Evolutionary conservation across 2,888 invertebrate species (phyloP), one percentile per base, ranked within the genome.

Genomic region (Acrobasis suavella): DNA sequence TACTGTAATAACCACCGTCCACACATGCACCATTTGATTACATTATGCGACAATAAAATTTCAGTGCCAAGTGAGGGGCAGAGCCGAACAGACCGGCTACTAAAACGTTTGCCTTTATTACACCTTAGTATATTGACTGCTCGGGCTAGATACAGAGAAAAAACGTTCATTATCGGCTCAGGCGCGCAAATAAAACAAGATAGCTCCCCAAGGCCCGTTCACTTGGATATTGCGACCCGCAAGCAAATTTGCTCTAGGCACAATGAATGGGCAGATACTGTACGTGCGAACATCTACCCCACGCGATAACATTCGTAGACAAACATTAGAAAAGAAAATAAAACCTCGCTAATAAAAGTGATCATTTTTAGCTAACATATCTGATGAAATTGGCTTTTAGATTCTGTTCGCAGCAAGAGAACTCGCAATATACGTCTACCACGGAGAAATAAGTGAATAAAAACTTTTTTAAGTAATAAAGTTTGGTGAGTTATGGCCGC

Each of bases 171-270:
- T 90, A 90, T 86, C 86, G 86, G 77, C 78, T 83, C 77, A 80
- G 77, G 80, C 72, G 85, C 70, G 80, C 84, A 89, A 89, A 89
- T 89, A 89, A 88, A 90, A 89, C 86, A 85, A 80, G 77, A 90
- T 88, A 73, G 86, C 80, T 84, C 91, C 89, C 89, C 70, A 71
- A 86, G 81, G 91, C 79, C 79, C 81, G 82, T 77, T 88, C 82
- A 73, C 82, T 82, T 81, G 85, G 86, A 88, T 91, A 91, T 91
- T 90, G 91, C 89, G 87, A 81, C 82, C 85, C 87, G 75, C 89
- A 88, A 90, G 89, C 89, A 91, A 89, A 91, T 91, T 90, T 89
- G 84, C 86, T 87, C 84, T 83, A 85, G 88, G 83, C 87, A 83
- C 87, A 89, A 89, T 90, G 90, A 88, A 89, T 82, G 85, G 85